Evolutionary conservation across 2,888 invertebrate genomes (phyloP).

Genomic region (Trisateles emortualis): DNA sequence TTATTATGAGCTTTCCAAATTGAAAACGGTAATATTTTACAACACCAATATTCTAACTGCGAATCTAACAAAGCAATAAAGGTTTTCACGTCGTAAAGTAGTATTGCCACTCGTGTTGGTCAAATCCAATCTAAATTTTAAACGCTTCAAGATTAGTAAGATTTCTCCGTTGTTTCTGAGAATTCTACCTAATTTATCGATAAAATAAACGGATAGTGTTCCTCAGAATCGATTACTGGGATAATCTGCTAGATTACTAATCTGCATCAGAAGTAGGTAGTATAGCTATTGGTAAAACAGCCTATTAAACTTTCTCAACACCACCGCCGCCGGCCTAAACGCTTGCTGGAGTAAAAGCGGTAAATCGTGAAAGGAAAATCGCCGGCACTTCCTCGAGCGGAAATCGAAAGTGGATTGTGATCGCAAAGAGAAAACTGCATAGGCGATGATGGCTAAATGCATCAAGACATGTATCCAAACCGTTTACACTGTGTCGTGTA

Average conservation of each 20-base stretch:
- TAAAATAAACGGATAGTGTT: neutral
- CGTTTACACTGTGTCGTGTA: slow-evolving; percentile 27
- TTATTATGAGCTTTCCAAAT: neutral
- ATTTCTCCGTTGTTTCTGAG: neutral
- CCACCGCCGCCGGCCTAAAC: slow-evolving; percentile 34
- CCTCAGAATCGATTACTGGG: slow-evolving; percentile 18
- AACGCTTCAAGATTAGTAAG: neutral
- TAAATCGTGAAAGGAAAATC: slow-evolving; percentile 80
- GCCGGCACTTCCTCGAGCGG: slow-evolving; percentile 80
- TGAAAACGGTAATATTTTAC: neutral
- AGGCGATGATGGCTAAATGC: slow-evolving; percentile 25
- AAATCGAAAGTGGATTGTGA: slow-evolving; percentile 82
- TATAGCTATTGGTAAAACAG: slow-evolving; percentile 14
- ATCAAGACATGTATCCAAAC: slow-evolving; percentile 11
- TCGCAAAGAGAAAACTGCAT: slow-evolving; percentile 77
- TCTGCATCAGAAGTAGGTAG: slow-evolving; percentile 7
- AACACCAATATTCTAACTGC: neutral
- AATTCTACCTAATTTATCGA: neutral
- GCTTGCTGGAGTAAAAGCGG: slow-evolving; percentile 74
- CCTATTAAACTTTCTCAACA: slow-evolving; percentile 62
- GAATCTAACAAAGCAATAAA: neutral
- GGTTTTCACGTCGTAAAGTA: neutral
- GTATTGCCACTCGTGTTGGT: neutral
- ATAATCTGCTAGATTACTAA: slow-evolving; percentile 9
- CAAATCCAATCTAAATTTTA: neutral